These are phyloP conservation scores for Acromyrmex charruanus DNA, from an alignment of 1,140 invertebrate genomes.

Conservation along the genomic window DNA sequence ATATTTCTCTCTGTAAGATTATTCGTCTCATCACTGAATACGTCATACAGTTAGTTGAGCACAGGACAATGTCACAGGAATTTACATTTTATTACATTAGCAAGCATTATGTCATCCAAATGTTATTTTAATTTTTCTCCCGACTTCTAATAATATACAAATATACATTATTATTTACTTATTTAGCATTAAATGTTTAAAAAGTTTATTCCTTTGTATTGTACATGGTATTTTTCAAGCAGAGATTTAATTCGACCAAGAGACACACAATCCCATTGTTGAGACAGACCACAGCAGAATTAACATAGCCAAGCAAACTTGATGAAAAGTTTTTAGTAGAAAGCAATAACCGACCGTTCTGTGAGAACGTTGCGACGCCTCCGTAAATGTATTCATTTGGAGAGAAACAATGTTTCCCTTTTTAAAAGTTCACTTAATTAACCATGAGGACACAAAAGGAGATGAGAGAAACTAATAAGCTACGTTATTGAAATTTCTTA, in stretches of 20 bases:
- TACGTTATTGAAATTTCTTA: slow-evolving; percentile 22
- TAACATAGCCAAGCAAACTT: slow-evolving; percentile 42
- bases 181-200: neutral
- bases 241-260: slow-evolving; percentile 11
- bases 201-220: neutral
- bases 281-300: slow-evolving; percentile 27
- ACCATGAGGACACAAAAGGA: neutral
- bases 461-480: slow-evolving; percentile 19
- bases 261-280: neutral
- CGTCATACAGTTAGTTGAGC: slow-evolving; percentile 25
- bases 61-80: neutral
- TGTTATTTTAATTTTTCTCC: slow-evolving; percentile 14
- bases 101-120: neutral
- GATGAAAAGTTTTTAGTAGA: slow-evolving; percentile 58
- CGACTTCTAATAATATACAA: neutral
- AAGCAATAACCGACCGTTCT: slow-evolving; percentile 62
- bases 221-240: neutral
- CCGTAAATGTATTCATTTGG: slow-evolving; percentile 54
- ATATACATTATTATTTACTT: neutral
- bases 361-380: slow-evolving; percentile 47
- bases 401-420: slow-evolving; percentile 1
- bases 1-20: slow-evolving; percentile 50
- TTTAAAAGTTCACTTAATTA: slow-evolving; percentile 53
- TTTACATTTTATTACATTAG: slow-evolving; percentile 46
- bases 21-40: slow-evolving; percentile 50